These are phyloP conservation scores for Zaprionus ghesquierei DNA, from an alignment of 1,140 invertebrate genomes.

Conservation along the genomic window DNA sequence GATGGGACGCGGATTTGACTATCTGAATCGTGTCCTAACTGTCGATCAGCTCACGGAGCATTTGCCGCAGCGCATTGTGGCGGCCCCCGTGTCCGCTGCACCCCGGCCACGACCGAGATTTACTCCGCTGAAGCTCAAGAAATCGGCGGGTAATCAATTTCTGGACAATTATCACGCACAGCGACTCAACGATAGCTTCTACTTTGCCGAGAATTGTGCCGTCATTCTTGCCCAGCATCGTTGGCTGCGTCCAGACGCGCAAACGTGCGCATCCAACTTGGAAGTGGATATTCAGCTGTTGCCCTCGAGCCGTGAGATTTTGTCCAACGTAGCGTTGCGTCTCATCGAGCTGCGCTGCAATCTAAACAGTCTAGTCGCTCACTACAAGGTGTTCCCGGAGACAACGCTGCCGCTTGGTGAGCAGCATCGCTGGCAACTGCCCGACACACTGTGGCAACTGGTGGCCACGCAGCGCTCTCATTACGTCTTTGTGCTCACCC, in stretches of 20 bases:
- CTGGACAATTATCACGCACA: slow-evolving; percentile 83
- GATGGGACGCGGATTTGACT: slow-evolving; percentile 97
- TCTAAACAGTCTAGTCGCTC: slow-evolving; percentile 61
- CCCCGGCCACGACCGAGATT: slow-evolving; percentile 77
- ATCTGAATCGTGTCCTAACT: slow-evolving; percentile 90
- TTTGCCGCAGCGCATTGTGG: slow-evolving; percentile 83
- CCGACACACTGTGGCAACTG: slow-evolving; percentile 51
- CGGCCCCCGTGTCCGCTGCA: slow-evolving; percentile 18
- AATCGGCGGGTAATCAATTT: slow-evolving; percentile 70
- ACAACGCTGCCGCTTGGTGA: too few species aligned
- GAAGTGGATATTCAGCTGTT: slow-evolving; percentile 21
- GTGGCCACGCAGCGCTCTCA: slow-evolving; percentile 51
- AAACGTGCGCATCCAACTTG: neutral
- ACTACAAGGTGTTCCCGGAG: slow-evolving; percentile 64
- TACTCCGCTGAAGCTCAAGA: slow-evolving; percentile 83
- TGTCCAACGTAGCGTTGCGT: slow-evolving; percentile 45
- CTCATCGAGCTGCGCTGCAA: slow-evolving; percentile 75
- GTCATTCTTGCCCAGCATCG: slow-evolving; percentile 74
- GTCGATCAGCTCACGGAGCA: slow-evolving; percentile 84
- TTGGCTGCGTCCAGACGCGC: slow-evolving; percentile 50
- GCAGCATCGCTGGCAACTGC: slow-evolving; percentile 38
- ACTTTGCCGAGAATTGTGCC: slow-evolving; percentile 71
- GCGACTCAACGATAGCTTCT: slow-evolving; percentile 73
- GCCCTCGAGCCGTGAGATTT: slow-evolving; percentile 31
- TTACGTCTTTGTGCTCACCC: slow-evolving; percentile 64